These are phyloP conservation scores for Epinotia brunnichana DNA, from an alignment of 2,888 invertebrate species.

Conservation along the genomic window DNA sequence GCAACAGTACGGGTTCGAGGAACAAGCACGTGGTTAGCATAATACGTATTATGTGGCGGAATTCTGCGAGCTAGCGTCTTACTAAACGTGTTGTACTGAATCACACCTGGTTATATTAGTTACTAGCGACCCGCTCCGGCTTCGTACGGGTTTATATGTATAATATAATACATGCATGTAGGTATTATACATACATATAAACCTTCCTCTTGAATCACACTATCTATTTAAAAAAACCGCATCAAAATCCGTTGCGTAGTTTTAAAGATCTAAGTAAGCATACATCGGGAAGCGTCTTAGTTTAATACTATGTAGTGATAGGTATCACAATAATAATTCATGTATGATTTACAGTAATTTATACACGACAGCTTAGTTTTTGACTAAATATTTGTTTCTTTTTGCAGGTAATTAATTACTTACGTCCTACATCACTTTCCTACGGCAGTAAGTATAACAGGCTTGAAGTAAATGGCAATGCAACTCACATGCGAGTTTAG, in stretches of 20 bases:
- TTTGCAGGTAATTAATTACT: conserved; percentile 37
- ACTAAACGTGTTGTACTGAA: conserved; percentile 18
- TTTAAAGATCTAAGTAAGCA: too few species aligned
- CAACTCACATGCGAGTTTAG: conserved; percentile 27
- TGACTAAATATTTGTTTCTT: conserved; percentile 20
- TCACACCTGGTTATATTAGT: background rate
- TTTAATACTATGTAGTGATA: too few species aligned
- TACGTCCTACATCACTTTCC: conserved; percentile 7
- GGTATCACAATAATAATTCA: background rate
- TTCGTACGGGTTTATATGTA: too few species aligned
- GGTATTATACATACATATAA: too few species aligned
- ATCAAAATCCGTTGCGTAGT: too few species aligned
- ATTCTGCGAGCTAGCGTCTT: conserved; percentile 22
- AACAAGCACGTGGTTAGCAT: conserved; percentile 32
- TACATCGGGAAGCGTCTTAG: too few species aligned
- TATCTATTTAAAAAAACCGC: too few species aligned
- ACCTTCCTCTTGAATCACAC: too few species aligned
- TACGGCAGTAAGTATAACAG: conserved; percentile 24
- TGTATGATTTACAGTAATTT: too few species aligned
- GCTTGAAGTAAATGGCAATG: conserved; percentile 22
- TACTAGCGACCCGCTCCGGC: too few species aligned
- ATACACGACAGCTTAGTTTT: background rate
- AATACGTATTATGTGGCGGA: conserved; percentile 16
- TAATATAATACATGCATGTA: too few species aligned
- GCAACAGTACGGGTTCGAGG: conserved; percentile 38